Evolutionary conservation across 2,797 vertebrate genomes (phyloP), one percentile per base, ranked within the genome.

Genomic region (Clamator glandarius): DNA sequence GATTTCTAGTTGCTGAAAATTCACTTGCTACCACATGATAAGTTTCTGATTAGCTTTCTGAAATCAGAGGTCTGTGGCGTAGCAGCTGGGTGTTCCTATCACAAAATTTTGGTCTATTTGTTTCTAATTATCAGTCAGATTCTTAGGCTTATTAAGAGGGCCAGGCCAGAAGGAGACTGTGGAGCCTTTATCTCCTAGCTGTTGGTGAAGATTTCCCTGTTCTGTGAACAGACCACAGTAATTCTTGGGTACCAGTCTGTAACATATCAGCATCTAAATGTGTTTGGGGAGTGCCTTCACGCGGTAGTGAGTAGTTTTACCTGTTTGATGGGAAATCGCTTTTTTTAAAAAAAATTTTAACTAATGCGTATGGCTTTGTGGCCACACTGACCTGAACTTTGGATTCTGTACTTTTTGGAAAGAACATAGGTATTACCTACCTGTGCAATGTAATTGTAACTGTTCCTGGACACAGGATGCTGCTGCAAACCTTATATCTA

Each of bases 41-140:
- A 67, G 93, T 91, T 89, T 75, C 44, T 58, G 57, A 36, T 12
- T 61, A 39, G 9, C 33, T 86, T 86, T 88, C 69, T 86, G 73
- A 80, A 70, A 17, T 54, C 10, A 13, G 52, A 61, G 16, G 51
- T 89, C 44, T 62, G 29, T 74, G 58, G 23, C 72, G 35, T 58
- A 62, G 33, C 15, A 72, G 14, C 48, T 89, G 46, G 29, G n/a
- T 78, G 11, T 61, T 82, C 1, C 0, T 58, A 12, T 42, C 8
- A 9, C 29, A 66, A 31, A 81, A 44, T 29, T 36, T 46, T 41
- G n/a, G 12, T 82, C 16, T 72, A 0, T 88, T 61, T 90, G 10
- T 42, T 80, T 87, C 48, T 70, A 29, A 52, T 66, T 61, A 24
- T 55, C 62, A n/a, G 5, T 10, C 81, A 15, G 39, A 44, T 84